These are phyloP conservation scores for Colistium nudipinnis DNA, from an alignment of 2,113 vertebrate genomes.

Conservation along the genomic window DNA sequence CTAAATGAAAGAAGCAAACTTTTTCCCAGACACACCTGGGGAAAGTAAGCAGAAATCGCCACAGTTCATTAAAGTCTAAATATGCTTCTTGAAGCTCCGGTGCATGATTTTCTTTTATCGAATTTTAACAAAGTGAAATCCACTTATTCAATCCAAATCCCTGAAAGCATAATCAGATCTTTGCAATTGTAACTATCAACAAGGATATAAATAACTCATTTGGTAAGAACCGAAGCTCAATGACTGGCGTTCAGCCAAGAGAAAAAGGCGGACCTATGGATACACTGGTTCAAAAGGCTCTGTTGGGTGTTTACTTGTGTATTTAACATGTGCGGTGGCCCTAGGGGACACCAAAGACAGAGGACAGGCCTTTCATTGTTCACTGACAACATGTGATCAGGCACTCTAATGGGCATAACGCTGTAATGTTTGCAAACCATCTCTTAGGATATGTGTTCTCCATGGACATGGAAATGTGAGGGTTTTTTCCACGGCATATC, in stretches of 20 bases:
- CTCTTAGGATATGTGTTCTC: neutral
- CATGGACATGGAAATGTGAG: constrained; percentile 15
- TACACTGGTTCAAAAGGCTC: neutral
- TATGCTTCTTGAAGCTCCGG: constrained; percentile 14
- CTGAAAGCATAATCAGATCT: constrained; percentile 5
- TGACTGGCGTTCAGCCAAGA: neutral
- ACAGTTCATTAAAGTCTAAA: constrained; percentile 27
- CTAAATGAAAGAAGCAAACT: neutral
- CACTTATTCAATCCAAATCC: constrained; percentile 31
- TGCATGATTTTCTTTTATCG: constrained; percentile 12
- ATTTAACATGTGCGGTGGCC: constrained; percentile 4
- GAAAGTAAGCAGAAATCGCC: constrained; percentile 18
- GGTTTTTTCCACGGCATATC: neutral
- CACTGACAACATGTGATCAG: constrained; percentile 58
- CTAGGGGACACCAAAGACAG: constrained; percentile 17
- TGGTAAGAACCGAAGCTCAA: neutral
- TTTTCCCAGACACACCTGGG: constrained; percentile 1
- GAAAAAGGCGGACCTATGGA: constrained; percentile 8
- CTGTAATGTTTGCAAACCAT: constrained; percentile 16
- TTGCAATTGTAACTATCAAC: constrained; percentile 7
- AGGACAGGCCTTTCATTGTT: constrained; percentile 54
- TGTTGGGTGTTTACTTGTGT: neutral
- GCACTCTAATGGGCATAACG: constrained; percentile 8
- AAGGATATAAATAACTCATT: neutral
- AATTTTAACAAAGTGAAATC: constrained; percentile 18